Evolutionary conservation across 2,797 vertebrate species (phyloP).

Genomic region (Brachyrhaphis roseni): DNA sequence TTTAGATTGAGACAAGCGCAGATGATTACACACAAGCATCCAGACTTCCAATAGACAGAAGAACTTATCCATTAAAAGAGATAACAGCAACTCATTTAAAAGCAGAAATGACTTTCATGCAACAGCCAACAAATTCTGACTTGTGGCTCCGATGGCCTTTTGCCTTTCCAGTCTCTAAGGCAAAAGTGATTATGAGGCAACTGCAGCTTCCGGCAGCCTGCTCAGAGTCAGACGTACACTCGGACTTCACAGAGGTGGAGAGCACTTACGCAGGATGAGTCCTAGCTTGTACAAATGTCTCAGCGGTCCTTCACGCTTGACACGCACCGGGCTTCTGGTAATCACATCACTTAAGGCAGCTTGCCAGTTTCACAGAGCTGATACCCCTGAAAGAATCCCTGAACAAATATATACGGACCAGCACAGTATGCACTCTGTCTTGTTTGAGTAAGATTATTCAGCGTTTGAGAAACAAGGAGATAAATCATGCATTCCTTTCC

Average conservation of each 20-base stretch:
- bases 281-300: constrained; percentile 12
- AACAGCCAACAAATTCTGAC: background rate
- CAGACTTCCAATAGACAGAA: background rate
- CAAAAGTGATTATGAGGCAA: constrained; percentile 36
- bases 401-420: background rate
- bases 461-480: background rate
- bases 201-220: background rate
- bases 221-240: constrained; percentile 22
- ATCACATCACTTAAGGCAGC: background rate
- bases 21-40: background rate
- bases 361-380: background rate
- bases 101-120: background rate
- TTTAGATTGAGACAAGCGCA: background rate
- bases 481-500: background rate
- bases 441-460: constrained; percentile 1
- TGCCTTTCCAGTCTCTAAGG: background rate
- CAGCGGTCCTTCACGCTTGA: background rate
- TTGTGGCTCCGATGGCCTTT: background rate
- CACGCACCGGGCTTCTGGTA: background rate
- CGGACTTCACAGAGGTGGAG: background rate
- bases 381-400: background rate
- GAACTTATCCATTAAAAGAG: background rate
- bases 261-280: constrained; percentile 11
- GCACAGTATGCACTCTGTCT: background rate
- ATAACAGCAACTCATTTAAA: background rate